Evolutionary conservation across 2,113 vertebrate species (phyloP), one percentile per base, ranked within the genome.

Genomic region (Sisor rabdophorus): DNA sequence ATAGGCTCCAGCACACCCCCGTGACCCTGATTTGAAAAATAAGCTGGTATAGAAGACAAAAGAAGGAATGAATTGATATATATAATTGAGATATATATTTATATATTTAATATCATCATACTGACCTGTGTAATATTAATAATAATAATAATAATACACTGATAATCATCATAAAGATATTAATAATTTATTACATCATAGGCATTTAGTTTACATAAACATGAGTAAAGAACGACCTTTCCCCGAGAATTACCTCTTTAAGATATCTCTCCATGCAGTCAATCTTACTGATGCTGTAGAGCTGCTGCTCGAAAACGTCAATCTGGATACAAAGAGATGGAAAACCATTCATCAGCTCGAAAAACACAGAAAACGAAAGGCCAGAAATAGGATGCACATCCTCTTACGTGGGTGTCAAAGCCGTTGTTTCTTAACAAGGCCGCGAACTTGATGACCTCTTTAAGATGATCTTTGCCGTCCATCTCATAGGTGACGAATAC

Each of bases 211-310:
- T 15, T 59, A 30, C 16, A 60, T 30, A 8, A 2, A 28, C 30
- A 40, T 63, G 17, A 0, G 19, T 36, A 36, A 36, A 26, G 48
- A 67, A 16, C 1, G 7, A 1, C 19, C 20, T 71, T 13, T 54
- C 20, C 0, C n/a, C n/a, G 13, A 7, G 19, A 12, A n/a, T 79
- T 71, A 87, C 87, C 84, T 88, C 79, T n/a, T 82, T 87, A 50
- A 88, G 85, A 72, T 85, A 88, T 80, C 82, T 79, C 73, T 88
- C 87, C 83, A 86, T 88, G 68, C 82, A 87, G 76, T 88, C 87
- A 5, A 88, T 88, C 68, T 85, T 87, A 79, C 84, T 88, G 80
- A 88, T 86, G 70, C 87, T 87, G 73, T 75, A 81, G 30, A 87
- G 84, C 80, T 87, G 80, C 48, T 88, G 82, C 67, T 88, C 85